Evolutionary conservation across 2,797 vertebrate species (phyloP).

Genomic region (Ambastaia sidthimunki): DNA sequence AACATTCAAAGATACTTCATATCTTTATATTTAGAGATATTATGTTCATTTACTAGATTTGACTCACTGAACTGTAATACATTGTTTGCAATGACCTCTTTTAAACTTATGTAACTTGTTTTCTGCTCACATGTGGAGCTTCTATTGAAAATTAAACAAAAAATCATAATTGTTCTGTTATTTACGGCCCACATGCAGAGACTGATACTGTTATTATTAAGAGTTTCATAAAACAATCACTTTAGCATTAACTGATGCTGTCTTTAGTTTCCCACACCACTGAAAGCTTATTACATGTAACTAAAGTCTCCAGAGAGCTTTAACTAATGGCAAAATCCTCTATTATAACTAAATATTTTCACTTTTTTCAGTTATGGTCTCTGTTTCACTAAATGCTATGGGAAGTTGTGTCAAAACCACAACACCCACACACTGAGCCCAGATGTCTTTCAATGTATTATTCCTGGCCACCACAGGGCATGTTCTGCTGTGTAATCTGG

Average conservation of each 20-base stretch:
- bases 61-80: background rate
- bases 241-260: background rate
- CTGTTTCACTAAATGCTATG: conserved; percentile 30
- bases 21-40: no score
- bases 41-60: no score
- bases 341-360: conserved; percentile 15
- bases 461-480: conserved; percentile 34
- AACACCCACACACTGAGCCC: conserved; percentile 34
- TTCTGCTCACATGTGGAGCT: background rate
- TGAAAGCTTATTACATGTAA: conserved; percentile 29
- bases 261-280: conserved; percentile 14
- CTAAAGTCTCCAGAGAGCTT: conserved; percentile 6
- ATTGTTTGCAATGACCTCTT: background rate
- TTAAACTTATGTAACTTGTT: background rate
- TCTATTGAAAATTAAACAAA: background rate
- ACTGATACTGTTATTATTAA: conserved; percentile 32
- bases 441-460: conserved; percentile 57
- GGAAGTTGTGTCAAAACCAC: conserved; percentile 31
- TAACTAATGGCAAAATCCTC: conserved; percentile 11
- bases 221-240: conserved; percentile 41
- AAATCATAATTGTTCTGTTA: background rate
- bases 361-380: conserved; percentile 11
- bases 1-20: no score
- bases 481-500: conserved; percentile 41
- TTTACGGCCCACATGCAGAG: background rate